A percentile compares a stretch with the other conserved stretches of the same genome.
Evolutionary conservation across 2,113 vertebrate species (phyloP).

Genomic region (Eupsittula cactorum): DNA sequence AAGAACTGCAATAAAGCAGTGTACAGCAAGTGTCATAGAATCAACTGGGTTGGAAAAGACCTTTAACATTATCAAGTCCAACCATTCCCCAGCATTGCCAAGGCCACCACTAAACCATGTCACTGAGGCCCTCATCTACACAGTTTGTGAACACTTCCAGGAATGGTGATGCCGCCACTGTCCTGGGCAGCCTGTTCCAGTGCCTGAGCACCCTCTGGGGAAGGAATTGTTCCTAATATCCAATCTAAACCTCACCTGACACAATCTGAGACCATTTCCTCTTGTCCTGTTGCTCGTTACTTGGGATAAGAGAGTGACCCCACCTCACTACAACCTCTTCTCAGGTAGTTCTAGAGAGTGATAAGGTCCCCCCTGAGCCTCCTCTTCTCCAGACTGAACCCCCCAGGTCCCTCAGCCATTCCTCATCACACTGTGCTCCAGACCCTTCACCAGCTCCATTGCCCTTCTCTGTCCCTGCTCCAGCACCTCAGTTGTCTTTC

Average conservation of each 20-base stretch:
- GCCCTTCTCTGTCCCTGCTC: neutral
- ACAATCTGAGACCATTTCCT: neutral
- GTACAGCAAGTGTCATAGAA: neutral
- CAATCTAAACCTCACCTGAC: neutral
- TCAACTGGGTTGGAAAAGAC: neutral
- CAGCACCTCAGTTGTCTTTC: neutral
- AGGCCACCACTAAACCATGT: neutral
- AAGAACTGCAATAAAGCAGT: neutral
- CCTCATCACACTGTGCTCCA: neutral
- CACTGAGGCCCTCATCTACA: neutral
- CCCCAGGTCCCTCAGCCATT: neutral
- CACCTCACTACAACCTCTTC: neutral
- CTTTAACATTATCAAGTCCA: neutral
- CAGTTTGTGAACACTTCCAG: neutral
- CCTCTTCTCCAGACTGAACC: neutral
- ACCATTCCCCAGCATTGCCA: neutral
- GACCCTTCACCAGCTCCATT: neutral
- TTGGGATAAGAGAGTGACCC: neutral
- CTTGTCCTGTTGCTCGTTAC: neutral
- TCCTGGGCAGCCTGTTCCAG: neutral
- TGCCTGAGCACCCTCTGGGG: neutral
- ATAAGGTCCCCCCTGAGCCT: neutral
- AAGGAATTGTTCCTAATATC: neutral
- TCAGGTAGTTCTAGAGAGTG: neutral
- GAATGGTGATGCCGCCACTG: neutral